Evolutionary conservation across 2,113 vertebrate species (phyloP).

Genomic region (Peromyscus polionotus): DNA sequence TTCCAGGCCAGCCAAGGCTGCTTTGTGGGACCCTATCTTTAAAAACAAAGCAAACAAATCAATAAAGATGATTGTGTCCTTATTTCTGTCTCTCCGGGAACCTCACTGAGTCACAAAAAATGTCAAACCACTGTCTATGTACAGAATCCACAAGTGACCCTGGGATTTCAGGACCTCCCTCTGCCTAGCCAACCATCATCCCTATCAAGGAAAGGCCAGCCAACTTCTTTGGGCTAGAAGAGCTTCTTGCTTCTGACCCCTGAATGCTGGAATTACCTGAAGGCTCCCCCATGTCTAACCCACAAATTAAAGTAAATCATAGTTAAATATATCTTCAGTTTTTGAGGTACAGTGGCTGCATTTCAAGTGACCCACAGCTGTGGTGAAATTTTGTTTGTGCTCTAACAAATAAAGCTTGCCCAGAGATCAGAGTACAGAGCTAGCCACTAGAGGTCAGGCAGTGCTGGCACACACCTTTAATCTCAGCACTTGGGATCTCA

Average conservation of each 20-base stretch:
- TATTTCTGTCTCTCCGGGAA: not conserved
- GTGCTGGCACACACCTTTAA: no score
- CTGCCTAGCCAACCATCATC: not conserved
- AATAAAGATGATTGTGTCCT: not conserved
- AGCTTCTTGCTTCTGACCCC: not conserved
- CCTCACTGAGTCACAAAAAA: not conserved
- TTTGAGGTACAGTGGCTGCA: not conserved
- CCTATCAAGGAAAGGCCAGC: not conserved
- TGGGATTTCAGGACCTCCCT: not conserved
- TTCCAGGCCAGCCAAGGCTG: not conserved
- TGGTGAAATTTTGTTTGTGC: no score
- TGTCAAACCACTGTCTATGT: not conserved
- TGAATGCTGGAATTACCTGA: not conserved
- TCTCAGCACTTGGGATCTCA: no score
- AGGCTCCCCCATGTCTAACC: not conserved
- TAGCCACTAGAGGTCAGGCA: no score
- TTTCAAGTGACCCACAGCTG: not conserved
- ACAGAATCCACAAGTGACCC: not conserved
- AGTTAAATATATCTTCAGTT: not conserved
- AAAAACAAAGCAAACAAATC: not conserved
- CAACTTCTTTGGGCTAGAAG: not conserved
- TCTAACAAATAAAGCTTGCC: no score
- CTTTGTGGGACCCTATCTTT: not conserved
- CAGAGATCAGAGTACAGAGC: no score
- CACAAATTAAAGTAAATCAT: not conserved